Evolutionary conservation across 2,888 invertebrate species (phyloP), one percentile per base, ranked within the genome.

Genomic region (Holacanthella duospinosa): DNA sequence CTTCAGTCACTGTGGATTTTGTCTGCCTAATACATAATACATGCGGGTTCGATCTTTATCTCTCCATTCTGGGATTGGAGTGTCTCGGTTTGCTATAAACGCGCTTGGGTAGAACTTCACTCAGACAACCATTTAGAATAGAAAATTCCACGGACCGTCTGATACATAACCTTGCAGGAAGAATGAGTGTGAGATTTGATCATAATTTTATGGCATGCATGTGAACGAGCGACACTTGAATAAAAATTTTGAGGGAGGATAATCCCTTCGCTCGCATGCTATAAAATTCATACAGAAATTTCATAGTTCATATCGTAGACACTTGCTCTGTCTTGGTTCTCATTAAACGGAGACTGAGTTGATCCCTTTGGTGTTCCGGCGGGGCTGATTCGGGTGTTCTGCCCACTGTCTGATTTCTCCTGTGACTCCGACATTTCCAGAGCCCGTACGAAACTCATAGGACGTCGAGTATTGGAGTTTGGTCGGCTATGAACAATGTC

Each of bases 251-350:
- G 36, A 36, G 16, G 36, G 36, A 36, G 16, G 36, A 36, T 9
- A 36, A 16, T 36, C 36, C 36, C 6, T 16, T 36, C 36, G 36
- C 6, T 16, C 16, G 36, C 6, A 6, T 36, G 16, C 36, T 36
- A 36, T 36, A 9, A 36, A 36, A 36, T 36, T 36, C 88, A 93
- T 83, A 93, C 92, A 74, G 91, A 91, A 81, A 93, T 93, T 80
- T 93, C 93, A 79, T 93, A 92, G 82, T 91, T 93, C 86, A 90
- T 90, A 79, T 93, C 92, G 79, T 93, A 93, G 72, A 91, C 88
- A 79, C 90, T 90, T 75, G 88, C 87, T 74, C 91, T 86, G 78
- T 91, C 90, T 59, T 89, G 87, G 21, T 88, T 85, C 43, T 84
- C 82, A 58, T 84, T 67, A 64, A 68, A 63, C 60, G 68, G 66